Evolutionary conservation across 2,113 vertebrate genomes (phyloP), one percentile per base, ranked within the genome.

Genomic region (Accipiter virgatus): DNA sequence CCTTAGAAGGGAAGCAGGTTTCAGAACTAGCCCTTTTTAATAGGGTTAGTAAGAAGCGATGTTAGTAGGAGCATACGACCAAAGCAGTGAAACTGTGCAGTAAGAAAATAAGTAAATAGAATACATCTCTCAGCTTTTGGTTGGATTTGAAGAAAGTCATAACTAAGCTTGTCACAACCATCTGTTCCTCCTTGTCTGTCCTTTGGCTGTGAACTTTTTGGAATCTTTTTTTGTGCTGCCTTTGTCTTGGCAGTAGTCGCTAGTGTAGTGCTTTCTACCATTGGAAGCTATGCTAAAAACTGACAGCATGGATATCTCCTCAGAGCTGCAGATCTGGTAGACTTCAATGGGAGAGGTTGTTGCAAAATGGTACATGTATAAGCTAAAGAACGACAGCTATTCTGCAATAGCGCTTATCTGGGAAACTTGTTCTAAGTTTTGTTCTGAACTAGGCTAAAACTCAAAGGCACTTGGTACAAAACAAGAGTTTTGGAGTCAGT

Each of bases 341-440:
- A 42, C 29, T 11, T 5, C 38, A 16, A 1, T 36, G 36, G 29
- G 45, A 66, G 74, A 63, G 12, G 13, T 11, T 5, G 40, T 4
- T 47, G 62, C 77, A 72, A 34, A 75, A 45, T 6, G 16, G n/a
- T 18, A 18, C n/a, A n/a, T 36, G 52, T 43, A 5, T 36, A 21
- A 47, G 26, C 22, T 50, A 5, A 55, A 52, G 34, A 42, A 12
- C 40, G n/a, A 40, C 48, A 36, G 20, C 18, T 19, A 0, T 32
- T 74, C 75, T 4, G 0, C 1, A 0, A 5, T 4, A 66, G 27
- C 15, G 4, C 34, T 48, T 43, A 27, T 18, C 23, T 43, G 48
- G 53, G 58, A 80, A 52, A 19, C 17, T 29, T 26, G 3, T 22
- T 32, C 22, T 29, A 2, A 38, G 50, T 34, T 55, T 40, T 50